Conservation (phyloP, 2,888 invertebrate genomes). For the Cistogaster globosa region DNA sequence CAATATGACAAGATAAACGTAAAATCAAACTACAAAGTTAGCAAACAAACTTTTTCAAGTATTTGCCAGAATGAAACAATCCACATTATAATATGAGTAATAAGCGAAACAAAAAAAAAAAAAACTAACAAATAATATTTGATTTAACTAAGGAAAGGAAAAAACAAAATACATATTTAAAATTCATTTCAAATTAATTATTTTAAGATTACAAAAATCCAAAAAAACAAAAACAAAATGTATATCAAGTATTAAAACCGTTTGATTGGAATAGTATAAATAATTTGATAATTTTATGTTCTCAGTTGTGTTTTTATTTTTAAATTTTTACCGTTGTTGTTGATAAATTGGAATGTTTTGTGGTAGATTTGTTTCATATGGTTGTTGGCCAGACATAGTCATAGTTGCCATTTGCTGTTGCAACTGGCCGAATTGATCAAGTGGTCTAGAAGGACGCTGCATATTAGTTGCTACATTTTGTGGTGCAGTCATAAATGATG, state of each 20-base stretch:
- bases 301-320: background rate
- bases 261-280: slow-evolving; percentile 43
- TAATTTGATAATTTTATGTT: slow-evolving; percentile 4
- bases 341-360: slow-evolving; percentile 83
- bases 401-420: slow-evolving; percentile 80
- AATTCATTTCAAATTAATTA: background rate
- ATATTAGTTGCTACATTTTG: slow-evolving; percentile 39
- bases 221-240: slow-evolving; percentile 23
- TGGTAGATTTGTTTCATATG: slow-evolving; percentile 78
- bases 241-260: slow-evolving; percentile 21
- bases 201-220: background rate
- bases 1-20: background rate
- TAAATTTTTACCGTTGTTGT: slow-evolving; percentile 82
- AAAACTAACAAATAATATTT: background rate
- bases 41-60: background rate
- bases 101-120: no score
- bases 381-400: slow-evolving; percentile 75
- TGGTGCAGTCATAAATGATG: slow-evolving; percentile 37
- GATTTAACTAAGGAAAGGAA: background rate
- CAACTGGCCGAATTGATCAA: slow-evolving; percentile 77
- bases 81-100: no score
- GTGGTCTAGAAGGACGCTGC: slow-evolving; percentile 26
- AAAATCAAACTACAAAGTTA: background rate
- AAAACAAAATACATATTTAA: background rate
- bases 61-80: no score